Evolutionary conservation across 2,113 vertebrate genomes (phyloP).

Genomic region (Formicarius rufipectus): DNA sequence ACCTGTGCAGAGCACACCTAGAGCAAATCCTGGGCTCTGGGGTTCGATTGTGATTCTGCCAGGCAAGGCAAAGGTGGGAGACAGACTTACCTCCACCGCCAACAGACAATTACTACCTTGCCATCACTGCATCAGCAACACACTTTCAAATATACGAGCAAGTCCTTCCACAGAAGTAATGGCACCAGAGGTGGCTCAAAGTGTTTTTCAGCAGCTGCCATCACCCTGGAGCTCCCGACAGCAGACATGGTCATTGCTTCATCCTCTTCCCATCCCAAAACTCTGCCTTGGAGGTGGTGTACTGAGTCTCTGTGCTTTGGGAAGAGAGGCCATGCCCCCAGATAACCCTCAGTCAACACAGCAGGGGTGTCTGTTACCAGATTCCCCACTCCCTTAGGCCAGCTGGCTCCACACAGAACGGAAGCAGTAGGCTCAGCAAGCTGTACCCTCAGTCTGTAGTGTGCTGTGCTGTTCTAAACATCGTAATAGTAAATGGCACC

Average conservation of each 20-base stretch:
- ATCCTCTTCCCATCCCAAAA: neutral
- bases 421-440: neutral
- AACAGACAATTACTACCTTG: neutral
- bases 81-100: neutral
- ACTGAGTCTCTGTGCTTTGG: neutral
- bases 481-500: fast-evolving
- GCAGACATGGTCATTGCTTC: neutral
- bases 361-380: neutral
- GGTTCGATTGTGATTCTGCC: neutral
- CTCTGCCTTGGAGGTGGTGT: neutral
- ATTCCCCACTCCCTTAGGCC: neutral
- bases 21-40: neutral
- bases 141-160: fast-evolving
- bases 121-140: fast-evolving
- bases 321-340: neutral
- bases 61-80: neutral
- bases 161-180: neutral
- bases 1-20: neutral
- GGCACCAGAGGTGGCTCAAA: neutral
- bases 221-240: neutral
- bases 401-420: fast-evolving
- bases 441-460: neutral
- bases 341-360: neutral
- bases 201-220: neutral
- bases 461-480: neutral